A percentile compares a stretch with the other conserved stretches of the same genome.
Evolutionary conservation across 2,113 vertebrate genomes (phyloP).

Genomic region (Zosterops borbonicus): DNA sequence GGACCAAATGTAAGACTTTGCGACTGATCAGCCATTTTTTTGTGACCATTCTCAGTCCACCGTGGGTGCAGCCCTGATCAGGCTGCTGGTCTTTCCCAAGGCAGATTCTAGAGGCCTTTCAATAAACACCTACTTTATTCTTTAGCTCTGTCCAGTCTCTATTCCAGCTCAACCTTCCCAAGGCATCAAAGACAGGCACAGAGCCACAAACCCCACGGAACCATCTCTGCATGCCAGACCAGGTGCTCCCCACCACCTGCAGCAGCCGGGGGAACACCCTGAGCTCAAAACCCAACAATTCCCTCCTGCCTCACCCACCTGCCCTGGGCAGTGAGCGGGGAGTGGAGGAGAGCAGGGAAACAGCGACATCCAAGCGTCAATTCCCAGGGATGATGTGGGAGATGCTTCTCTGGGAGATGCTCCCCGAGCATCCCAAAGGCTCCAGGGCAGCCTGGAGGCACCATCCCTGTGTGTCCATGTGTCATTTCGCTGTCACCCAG

Average conservation of each 20-base stretch:
- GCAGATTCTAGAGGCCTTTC: neutral
- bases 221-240: neutral
- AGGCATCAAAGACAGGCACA: neutral
- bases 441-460: neutral
- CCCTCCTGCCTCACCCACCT: neutral
- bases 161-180: neutral
- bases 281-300: neutral
- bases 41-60: neutral
- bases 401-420: neutral
- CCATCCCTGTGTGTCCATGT: neutral
- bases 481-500: neutral
- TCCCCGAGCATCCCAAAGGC: neutral
- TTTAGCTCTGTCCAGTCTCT: neutral
- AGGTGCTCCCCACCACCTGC: neutral
- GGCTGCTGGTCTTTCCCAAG: neutral
- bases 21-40: neutral
- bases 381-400: neutral
- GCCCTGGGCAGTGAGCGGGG: neutral
- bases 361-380: accelerated
- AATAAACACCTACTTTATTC: neutral
- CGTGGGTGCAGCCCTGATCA: neutral
- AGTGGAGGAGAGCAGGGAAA: neutral
- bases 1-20: neutral
- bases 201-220: neutral
- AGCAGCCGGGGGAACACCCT: neutral